phyloP scores from a whole-genome alignment of 2,113 vertebrate genomes.

The Todiramphus chloris region DNA sequence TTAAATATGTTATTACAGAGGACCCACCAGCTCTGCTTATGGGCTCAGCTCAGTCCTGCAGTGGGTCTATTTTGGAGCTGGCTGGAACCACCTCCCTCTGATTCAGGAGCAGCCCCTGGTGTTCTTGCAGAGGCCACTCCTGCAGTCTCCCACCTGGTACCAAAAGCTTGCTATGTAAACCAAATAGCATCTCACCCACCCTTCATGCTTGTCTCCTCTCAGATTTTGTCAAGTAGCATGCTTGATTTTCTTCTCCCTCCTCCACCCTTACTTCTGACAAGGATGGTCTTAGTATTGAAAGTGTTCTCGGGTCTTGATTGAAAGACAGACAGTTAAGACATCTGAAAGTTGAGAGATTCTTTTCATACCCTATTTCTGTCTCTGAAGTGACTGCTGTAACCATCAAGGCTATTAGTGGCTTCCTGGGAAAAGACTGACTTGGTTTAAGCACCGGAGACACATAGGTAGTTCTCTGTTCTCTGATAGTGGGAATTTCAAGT shows the following conservation, averaged over 20 bases:
- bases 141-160: neutral
- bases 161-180: neutral
- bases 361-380: neutral
- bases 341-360: neutral
- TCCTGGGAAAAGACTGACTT: neutral
- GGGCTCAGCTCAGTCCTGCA: neutral
- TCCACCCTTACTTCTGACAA: neutral
- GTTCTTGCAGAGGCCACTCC: neutral
- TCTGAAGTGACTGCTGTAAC: neutral
- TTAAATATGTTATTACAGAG: neutral
- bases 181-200: neutral
- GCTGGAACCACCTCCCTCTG: neutral
- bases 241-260: neutral
- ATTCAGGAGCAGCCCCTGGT: accelerated
- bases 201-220: neutral
- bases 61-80: neutral
- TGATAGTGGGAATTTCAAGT: neutral
- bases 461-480: neutral
- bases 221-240: neutral
- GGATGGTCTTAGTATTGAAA: neutral
- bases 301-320: neutral
- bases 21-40: neutral
- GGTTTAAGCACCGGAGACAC: neutral
- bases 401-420: neutral
- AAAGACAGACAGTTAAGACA: neutral